Evolutionary conservation across 2,888 invertebrate species (phyloP), one percentile per base, ranked within the genome.

Genomic region (Sclerodermus sp.): DNA sequence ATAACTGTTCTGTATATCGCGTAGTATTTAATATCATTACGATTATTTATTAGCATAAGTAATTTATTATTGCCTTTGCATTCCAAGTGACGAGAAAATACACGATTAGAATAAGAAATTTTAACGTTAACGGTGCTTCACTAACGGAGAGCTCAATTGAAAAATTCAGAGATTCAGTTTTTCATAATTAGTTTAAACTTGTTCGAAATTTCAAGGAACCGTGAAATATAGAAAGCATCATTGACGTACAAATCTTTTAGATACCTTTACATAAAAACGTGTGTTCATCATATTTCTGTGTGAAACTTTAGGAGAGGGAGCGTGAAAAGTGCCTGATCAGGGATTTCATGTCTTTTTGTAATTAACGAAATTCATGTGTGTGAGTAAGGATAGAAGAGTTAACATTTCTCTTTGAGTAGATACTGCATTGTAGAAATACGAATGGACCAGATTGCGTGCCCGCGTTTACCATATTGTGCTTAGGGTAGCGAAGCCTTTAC

Each of bases 1-100:
- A 73, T 64, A 60, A 68, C 60, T 66, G 65, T 72, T 72, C 68
- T 71, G 68, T 69, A 71, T 67, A 70, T 68, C 62, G 57, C 64
- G 60, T 63, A 66, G 57, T 67, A 69, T 65, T 73, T 70, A 71
- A 70, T 66, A 66, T 64, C 56, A 60, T 64, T 59, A 66, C 62
- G 58, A 68, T 65, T 73, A 72, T 71, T 69, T 71, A 71, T 70
- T 71, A 69, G 66, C 49, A 42, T 74, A 74, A 76, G 70, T 76
- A 73, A 76, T 74, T 75, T 76, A 76, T 63, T 63, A 44, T 76
- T 73, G 71, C 65, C 67, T 74, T 57, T 74, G 75, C 76, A 76
- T 76, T 76, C 76, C 76, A 76, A 70, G 42, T 51, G 40, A 58
- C n/a, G 43, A 51, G 47, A 50, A 60, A 36, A 46, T 38, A 51